Conservation (phyloP, 2,888 invertebrate species). For the Himalopsyche japonica region DNA sequence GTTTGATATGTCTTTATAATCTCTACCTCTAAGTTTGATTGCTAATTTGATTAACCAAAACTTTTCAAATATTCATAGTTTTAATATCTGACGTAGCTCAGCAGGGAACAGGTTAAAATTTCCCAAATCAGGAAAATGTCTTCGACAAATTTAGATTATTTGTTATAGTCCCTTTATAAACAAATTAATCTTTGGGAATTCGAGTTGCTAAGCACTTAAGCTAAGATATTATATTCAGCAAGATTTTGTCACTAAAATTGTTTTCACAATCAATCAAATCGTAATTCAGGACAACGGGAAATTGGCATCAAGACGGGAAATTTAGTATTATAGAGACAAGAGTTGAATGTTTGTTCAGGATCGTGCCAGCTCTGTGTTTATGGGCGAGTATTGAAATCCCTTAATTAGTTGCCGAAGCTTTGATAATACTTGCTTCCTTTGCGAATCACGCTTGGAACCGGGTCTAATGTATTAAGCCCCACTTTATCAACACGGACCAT, state of each 20-base stretch:
- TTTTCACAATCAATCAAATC: neutral
- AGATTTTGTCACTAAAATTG: neutral
- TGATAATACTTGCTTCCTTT: neutral
- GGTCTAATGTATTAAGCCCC: neutral
- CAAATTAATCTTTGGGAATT: too few species aligned
- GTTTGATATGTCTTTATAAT: too few species aligned
- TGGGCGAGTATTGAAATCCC: neutral
- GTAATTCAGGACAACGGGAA: neutral
- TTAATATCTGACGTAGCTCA: too few species aligned
- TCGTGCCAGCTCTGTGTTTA: neutral
- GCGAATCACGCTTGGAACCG: neutral
- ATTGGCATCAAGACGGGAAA: neutral
- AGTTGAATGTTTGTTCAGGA: neutral
- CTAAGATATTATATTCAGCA: neutral
- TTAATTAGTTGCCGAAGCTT: neutral
- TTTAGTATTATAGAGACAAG: neutral
- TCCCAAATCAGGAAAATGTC: too few species aligned
- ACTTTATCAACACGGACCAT: too few species aligned
- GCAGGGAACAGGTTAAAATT: too few species aligned
- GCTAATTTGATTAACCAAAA: too few species aligned
- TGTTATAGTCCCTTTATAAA: too few species aligned
- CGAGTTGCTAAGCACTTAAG: too few species aligned
- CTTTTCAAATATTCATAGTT: too few species aligned
- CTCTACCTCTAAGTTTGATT: too few species aligned
- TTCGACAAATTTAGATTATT: too few species aligned